Conservation (phyloP, 53 echinoderm and acorn worm species). For the Echinarachnius parma region DNA sequence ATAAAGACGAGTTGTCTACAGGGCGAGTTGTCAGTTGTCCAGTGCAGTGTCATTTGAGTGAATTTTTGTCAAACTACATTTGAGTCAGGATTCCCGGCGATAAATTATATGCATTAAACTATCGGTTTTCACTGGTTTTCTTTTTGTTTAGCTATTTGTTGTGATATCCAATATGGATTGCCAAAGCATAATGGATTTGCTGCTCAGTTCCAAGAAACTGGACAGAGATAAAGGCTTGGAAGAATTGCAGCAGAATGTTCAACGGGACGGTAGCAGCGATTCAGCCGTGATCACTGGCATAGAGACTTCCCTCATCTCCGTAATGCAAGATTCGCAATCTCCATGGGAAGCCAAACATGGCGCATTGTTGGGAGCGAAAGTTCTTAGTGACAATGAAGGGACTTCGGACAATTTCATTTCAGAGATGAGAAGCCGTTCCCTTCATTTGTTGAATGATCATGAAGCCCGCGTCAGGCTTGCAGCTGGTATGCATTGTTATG, state of each 20-base stretch:
- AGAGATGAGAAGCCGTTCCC: slow-evolving; percentile 52
- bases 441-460: slow-evolving; percentile 62
- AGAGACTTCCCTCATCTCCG: slow-evolving; percentile 55
- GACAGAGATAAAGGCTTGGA: slow-evolving; percentile 81
- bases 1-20: no score
- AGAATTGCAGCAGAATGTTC: slow-evolving; percentile 52
- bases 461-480: slow-evolving; percentile 86
- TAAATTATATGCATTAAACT: no score
- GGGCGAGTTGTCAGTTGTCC: no score
- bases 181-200: slow-evolving; percentile 23
- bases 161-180: slow-evolving; percentile 42
- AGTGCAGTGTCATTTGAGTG: no score
- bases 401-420: slow-evolving; percentile 50
- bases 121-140: no score
- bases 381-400: slow-evolving; percentile 46
- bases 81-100: no score
- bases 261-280: slow-evolving; percentile 34
- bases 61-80: no score
- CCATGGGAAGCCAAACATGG: slow-evolving; percentile 92
- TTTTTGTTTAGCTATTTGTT: no score
- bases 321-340: slow-evolving; percentile 60
- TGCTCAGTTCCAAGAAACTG: slow-evolving; percentile 69
- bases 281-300: slow-evolving; percentile 51
- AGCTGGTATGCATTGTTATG: no score
- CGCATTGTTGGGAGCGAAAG: slow-evolving; percentile 72